Evolutionary conservation across 2,888 invertebrate genomes (phyloP), one percentile per base, ranked within the genome.

Genomic region (Andrena trimmerana): DNA sequence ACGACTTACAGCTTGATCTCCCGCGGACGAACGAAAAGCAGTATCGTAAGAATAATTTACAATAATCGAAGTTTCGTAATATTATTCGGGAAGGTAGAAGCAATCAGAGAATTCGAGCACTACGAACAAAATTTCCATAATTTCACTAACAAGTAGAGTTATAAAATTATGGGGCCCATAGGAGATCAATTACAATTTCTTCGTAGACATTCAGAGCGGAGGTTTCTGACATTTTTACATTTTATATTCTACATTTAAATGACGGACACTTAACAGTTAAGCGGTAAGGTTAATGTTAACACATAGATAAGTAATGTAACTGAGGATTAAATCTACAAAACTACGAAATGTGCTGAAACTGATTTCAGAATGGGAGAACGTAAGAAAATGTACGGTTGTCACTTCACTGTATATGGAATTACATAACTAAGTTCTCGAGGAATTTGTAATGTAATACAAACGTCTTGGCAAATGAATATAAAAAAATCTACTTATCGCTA

Each of bases 381-480:
- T 78, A 65, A 60, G 24, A 77, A 77, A 69, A 62, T 57, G 62
- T 85, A 86, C 78, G 60, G 29, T 66, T 75, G 81, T 79, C 60
- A 82, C 75, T 87, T 74, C 63, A 86, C 76, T 78, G 42, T 63
- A 73, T 42, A 75, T 68, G 76, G 54, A 81, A 75, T 83, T 76
- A 65, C 50, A 50, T 80, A 83, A 79, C 67, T 70, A 76, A 54
- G 77, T 48, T 78, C 60, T 73, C 63, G 57, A 81, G 54, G 20
- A 66, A 71, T 76, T 50, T 68, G 3, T 66, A 80, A 75, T 63
- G 63, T 62, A 81, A 74, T 75, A 76, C 31, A 29, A 50, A 66
- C 60, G 13, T 77, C 67, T 31, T 52, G 48, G 33, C 36, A 57
- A 72, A 33, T 74, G 59, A 77, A 70, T 78, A 74, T 83, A 84